phyloP scores from a whole-genome alignment of 2,113 vertebrate genomes.

The Syngnathus scovelli region DNA sequence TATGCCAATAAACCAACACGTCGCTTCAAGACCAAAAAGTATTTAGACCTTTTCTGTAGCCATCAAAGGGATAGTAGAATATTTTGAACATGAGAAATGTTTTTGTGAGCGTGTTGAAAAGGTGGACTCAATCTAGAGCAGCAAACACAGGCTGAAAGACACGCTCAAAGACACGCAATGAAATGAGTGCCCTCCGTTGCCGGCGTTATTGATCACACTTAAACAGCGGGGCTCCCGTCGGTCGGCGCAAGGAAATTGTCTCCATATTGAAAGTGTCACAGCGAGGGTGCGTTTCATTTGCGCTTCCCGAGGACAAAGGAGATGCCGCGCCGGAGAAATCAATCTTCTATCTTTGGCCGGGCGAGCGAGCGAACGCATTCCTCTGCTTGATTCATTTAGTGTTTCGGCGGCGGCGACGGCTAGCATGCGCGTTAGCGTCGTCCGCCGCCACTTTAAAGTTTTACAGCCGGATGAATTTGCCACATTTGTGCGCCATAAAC shows the following conservation, averaged over 20 bases:
- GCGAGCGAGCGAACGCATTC: neutral
- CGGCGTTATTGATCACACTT: constrained; percentile 66
- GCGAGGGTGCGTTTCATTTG: constrained; percentile 54
- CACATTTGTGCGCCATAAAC: neutral
- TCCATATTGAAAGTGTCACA: constrained; percentile 67
- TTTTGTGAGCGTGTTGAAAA: neutral
- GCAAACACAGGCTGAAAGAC: neutral
- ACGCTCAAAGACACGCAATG: neutral
- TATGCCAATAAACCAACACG: too few relatives aligned
- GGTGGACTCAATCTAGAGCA: neutral
- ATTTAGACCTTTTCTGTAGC: too few relatives aligned
- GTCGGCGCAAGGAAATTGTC: constrained; percentile 70
- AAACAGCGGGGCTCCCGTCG: constrained; percentile 59
- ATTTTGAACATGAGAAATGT: neutral
- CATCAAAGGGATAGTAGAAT: too few relatives aligned
- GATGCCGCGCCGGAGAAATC: constrained; percentile 37
- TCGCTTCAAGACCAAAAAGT: too few relatives aligned
- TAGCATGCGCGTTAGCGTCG: neutral
- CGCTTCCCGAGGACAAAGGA: constrained; percentile 30
- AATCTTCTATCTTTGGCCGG: constrained; percentile 50
- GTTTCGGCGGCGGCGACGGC: neutral
- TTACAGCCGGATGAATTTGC: neutral
- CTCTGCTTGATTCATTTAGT: constrained; percentile 1
- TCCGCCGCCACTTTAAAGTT: neutral
- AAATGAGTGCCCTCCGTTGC: constrained; percentile 55